These are phyloP conservation scores for Porites evermanni DNA, from an alignment of 92 coral and sea anemone species.

Conservation along the genomic window DNA sequence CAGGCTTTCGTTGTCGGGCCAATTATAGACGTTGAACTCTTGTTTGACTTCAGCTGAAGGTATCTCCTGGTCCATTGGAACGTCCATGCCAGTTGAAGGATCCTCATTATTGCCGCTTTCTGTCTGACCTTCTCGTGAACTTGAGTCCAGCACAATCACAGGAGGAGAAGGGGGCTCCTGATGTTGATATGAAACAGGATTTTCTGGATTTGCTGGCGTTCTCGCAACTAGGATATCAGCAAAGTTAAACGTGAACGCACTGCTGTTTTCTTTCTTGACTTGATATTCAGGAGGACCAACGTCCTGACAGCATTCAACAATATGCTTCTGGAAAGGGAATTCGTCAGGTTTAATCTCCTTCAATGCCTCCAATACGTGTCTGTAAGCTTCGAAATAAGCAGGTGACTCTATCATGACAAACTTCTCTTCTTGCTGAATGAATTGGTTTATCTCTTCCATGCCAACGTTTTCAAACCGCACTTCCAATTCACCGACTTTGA, in stretches of 20 bases:
- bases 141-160: too few species aligned
- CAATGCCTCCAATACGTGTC: constrained; percentile 72
- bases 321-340: constrained; percentile 74
- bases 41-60: too few species aligned
- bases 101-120: too few species aligned
- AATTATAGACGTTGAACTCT: too few species aligned
- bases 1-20: constrained; percentile 40
- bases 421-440: constrained; percentile 36
- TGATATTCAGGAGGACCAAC: background rate
- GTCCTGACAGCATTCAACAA: constrained; percentile 38
- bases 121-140: too few species aligned
- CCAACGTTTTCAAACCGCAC: constrained; percentile 72
- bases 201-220: too few species aligned
- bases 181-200: too few species aligned
- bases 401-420: constrained; percentile 83
- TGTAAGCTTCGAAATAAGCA: constrained; percentile 80
- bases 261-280: background rate
- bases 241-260: too few species aligned
- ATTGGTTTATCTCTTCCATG: constrained; percentile 6
- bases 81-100: too few species aligned
- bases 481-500: constrained; percentile 67
- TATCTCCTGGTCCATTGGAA: too few species aligned
- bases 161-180: too few species aligned
- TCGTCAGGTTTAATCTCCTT: constrained; percentile 60
- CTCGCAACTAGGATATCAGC: too few species aligned